Evolutionary conservation across 2,113 vertebrate genomes (phyloP).

Genomic region (Epinephelus fuscoguttatus): DNA sequence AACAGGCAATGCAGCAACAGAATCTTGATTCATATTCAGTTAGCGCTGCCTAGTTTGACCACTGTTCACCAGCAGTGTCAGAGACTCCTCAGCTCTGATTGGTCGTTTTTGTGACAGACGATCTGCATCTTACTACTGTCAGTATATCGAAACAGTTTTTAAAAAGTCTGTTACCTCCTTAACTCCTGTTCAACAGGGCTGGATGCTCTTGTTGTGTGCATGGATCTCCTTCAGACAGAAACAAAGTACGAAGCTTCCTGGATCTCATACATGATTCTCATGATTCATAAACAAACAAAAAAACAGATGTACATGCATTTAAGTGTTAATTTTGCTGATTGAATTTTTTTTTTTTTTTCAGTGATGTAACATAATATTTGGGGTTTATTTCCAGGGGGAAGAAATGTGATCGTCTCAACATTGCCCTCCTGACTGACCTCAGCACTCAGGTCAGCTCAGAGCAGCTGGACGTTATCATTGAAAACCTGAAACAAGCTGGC

Average conservation of each 20-base stretch:
- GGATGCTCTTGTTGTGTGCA: constrained; percentile 95
- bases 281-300: not conserved
- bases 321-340: not conserved
- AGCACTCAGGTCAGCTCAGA: constrained; percentile 88
- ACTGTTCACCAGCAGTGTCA: too few species aligned
- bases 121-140: too few species aligned
- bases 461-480: constrained; percentile 90
- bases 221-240: constrained; percentile 93
- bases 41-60: too few species aligned
- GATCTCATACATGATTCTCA: not conserved
- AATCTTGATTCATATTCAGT: too few species aligned
- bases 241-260: constrained; percentile 63
- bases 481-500: constrained; percentile 88
- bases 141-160: too few species aligned
- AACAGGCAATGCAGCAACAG: too few species aligned
- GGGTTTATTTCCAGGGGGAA: constrained; percentile 86
- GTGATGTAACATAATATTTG: not conserved
- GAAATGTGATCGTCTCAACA: constrained; percentile 89
- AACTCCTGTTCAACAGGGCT: constrained; percentile 86
- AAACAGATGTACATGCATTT: not conserved
- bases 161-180: constrained; percentile 52
- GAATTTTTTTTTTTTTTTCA: not conserved
- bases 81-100: too few species aligned
- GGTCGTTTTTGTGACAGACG: too few species aligned
- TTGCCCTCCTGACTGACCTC: constrained; percentile 93